phyloP scores from a whole-genome alignment of 2,113 vertebrate genomes.

The Coregonus clupeaformis region DNA sequence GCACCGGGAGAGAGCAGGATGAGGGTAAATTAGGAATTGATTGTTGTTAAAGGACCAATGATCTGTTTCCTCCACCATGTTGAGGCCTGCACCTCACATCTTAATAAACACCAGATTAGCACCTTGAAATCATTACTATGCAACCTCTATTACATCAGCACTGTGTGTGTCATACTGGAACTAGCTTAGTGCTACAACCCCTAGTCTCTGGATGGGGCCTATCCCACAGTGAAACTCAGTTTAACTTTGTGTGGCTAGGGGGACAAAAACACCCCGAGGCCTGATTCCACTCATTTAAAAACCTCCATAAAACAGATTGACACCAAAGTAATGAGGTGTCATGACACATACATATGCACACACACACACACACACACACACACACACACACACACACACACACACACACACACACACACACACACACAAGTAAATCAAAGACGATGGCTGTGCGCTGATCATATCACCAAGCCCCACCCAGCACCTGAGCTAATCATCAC shows the following conservation, averaged over 20 bases:
- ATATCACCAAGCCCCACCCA: not conserved
- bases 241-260: not conserved
- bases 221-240: not conserved
- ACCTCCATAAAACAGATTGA: conserved; percentile 36
- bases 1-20: conserved; percentile 30
- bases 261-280: conserved; percentile 35
- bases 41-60: conserved; percentile 72
- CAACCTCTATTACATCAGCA: conserved; percentile 13
- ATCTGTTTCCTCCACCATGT: conserved; percentile 67
- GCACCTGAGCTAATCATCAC: not conserved
- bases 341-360: not conserved
- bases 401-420: conserved; percentile 2
- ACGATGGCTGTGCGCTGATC: not conserved
- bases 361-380: not conserved
- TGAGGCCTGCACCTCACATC: conserved; percentile 60
- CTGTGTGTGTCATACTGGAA: conserved; percentile 11
- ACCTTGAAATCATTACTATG: conserved; percentile 53
- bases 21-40: conserved; percentile 55
- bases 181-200: not conserved
- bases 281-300: conserved; percentile 44
- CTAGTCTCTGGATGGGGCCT: not conserved
- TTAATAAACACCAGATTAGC: conserved; percentile 68
- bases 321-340: conserved; percentile 34
- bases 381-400: no score
- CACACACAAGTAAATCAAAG: not conserved